Percentiles rank a stretch among this genome's conserved stretches.
Evolutionary conservation across 2,888 invertebrate species (phyloP).

Genomic region (Taphrorychus bicolor): DNA sequence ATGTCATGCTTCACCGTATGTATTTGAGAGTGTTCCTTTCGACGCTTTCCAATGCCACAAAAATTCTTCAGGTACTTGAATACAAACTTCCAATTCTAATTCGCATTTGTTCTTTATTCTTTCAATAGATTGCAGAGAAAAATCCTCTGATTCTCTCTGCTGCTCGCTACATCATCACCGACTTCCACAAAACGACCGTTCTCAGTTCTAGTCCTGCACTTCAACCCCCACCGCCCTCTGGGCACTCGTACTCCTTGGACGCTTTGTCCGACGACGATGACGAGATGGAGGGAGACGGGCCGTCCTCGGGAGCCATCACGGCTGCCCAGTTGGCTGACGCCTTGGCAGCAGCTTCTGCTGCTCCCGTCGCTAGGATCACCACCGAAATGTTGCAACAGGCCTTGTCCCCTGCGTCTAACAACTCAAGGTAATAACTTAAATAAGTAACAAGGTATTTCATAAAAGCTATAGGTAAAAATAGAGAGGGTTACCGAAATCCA

Average conservation of each 20-base stretch:
- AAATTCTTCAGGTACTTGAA: no score
- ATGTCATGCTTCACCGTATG: no score
- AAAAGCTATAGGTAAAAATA: no score
- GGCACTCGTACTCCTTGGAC: conserved; percentile 63
- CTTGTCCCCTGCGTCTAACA: conserved; percentile 16
- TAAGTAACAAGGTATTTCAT: no score
- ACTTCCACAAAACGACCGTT: conserved; percentile 61
- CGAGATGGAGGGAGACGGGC: conserved; percentile 60
- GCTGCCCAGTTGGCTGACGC: conserved; percentile 79
- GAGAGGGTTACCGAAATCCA: no score
- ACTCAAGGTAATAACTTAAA: conserved; percentile 6
- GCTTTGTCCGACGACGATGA: conserved; percentile 66
- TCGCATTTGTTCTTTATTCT: background rate
- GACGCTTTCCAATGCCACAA: no score
- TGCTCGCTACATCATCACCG: conserved; percentile 69
- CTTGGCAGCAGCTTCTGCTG: conserved; percentile 63
- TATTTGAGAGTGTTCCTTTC: no score
- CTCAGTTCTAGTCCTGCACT: conserved; percentile 62
- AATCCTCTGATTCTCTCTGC: conserved; percentile 77
- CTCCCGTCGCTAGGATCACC: conserved; percentile 22
- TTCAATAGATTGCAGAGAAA: conserved; percentile 63
- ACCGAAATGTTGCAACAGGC: conserved; percentile 37
- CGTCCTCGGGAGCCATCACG: conserved; percentile 66
- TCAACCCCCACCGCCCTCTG: conserved; percentile 24
- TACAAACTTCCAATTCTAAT: no score